Conservation (phyloP, 2,113 vertebrate genomes). For the Zapornia atra region DNA sequence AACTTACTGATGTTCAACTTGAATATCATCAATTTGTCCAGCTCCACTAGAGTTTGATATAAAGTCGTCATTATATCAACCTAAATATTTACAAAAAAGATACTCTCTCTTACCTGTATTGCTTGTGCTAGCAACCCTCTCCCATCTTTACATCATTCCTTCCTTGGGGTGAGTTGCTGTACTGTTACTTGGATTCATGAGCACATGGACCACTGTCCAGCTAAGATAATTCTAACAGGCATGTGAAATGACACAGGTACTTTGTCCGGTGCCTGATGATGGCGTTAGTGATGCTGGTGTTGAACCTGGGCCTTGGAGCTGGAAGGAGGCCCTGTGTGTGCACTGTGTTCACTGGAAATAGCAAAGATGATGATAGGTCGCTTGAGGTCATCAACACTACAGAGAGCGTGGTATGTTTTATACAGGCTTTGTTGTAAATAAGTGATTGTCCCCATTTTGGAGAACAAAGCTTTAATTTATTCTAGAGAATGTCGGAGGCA, state of each 20-base stretch:
- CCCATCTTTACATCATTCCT: background rate
- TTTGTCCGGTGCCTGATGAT: background rate
- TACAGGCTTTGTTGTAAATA: background rate
- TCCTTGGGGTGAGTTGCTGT: background rate
- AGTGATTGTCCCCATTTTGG: background rate
- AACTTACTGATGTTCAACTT: background rate
- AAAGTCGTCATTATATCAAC: background rate
- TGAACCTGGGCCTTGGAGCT: background rate
- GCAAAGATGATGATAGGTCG: no score
- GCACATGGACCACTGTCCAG: background rate
- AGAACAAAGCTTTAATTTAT: background rate
- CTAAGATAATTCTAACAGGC: background rate
- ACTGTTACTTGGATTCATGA: background rate
- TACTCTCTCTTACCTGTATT: background rate
- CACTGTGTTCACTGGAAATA: background rate
- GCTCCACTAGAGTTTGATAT: background rate
- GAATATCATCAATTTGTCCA: background rate
- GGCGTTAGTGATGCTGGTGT: no score
- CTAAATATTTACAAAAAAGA: background rate
- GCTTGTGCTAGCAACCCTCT: background rate
- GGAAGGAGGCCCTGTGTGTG: background rate
- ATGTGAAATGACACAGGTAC: background rate
- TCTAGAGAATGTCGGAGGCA: background rate
- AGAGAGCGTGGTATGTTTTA: background rate
- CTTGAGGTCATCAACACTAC: accelerated